Evolutionary conservation across 1,140 invertebrate species (phyloP), one percentile per base, ranked within the genome.

Genomic region (Maniola jurtina): DNA sequence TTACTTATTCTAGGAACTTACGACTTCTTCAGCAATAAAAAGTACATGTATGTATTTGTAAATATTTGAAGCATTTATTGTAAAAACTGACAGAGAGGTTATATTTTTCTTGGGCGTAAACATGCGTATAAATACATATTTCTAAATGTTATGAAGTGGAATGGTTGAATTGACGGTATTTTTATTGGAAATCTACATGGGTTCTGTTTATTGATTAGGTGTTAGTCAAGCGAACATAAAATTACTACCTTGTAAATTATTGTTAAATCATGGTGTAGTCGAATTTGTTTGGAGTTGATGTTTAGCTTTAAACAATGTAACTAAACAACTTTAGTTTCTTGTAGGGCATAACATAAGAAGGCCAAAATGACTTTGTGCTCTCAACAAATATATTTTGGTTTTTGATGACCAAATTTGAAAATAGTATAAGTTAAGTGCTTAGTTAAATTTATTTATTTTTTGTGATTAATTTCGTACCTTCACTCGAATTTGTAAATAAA

Each of bases 91-190:
- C 82, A 88, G 82, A 90, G 80, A 78, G 81, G 82, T 79, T 90
- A 90, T 89, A 89, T 90, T 90, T 88, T 90, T 90, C 84, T 88
- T 84, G 83, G 68, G 76, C 70, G 75, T 80, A 79, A 77, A 80
- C 75, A 84, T 64, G 73, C 25, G 25, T 25, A 25, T 81, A 79
- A 76, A 80, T 75, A 83, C 66, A 85, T 80, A 81, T 78, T 79
- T 80, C 69, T 84, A 81, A 73, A 77, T 79, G 68, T 79, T 80
- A 79, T 73, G 75, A 76, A 70, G 60, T 84, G 73, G 71, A 77
- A 59, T 68, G 36, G 48, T 59, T 52, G 60, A 61, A 70, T 68
- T 70, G 68, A 70, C 42, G 68, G 72, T 72, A 73, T 70, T 76
- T 68, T 58, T 71, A 69, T 70, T 70, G 57, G 50, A 47, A 70